Conservation (phyloP, 2,113 vertebrate genomes). For the Cyanoramphus novaezelandiae region DNA sequence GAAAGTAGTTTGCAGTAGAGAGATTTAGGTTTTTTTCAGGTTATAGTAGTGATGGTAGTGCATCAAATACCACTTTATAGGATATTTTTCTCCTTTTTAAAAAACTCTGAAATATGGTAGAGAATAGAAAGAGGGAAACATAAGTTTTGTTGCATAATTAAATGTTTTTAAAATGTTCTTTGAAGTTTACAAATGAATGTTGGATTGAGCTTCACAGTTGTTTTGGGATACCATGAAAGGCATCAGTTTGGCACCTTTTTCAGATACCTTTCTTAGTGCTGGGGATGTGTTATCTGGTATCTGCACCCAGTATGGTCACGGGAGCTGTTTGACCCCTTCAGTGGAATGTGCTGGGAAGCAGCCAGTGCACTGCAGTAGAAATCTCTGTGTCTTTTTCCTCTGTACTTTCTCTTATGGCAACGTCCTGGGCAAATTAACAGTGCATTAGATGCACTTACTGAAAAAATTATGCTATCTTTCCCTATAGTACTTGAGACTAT, state of each 20-base stretch:
- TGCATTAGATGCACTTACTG: neutral
- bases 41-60: constrained; percentile 27
- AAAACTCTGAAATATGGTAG: neutral
- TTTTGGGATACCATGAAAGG: neutral
- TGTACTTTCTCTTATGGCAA: neutral
- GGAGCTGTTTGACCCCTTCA: neutral
- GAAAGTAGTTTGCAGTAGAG: constrained; percentile 35
- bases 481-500: neutral
- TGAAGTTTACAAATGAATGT: neutral
- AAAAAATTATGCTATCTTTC: neutral
- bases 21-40: constrained; percentile 45
- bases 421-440: neutral
- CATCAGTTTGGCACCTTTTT: neutral
- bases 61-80: constrained; percentile 38
- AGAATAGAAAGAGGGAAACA: neutral
- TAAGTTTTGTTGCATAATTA: neutral
- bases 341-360: neutral
- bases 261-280: neutral
- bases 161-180: constrained; percentile 6
- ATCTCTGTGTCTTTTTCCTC: neutral
- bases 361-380: neutral
- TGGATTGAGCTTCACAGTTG: neutral
- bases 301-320: neutral
- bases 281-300: neutral
- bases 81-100: neutral